Evolutionary conservation across 2,113 vertebrate species (phyloP), one percentile per base, ranked within the genome.

Genomic region (Charina bottae): DNA sequence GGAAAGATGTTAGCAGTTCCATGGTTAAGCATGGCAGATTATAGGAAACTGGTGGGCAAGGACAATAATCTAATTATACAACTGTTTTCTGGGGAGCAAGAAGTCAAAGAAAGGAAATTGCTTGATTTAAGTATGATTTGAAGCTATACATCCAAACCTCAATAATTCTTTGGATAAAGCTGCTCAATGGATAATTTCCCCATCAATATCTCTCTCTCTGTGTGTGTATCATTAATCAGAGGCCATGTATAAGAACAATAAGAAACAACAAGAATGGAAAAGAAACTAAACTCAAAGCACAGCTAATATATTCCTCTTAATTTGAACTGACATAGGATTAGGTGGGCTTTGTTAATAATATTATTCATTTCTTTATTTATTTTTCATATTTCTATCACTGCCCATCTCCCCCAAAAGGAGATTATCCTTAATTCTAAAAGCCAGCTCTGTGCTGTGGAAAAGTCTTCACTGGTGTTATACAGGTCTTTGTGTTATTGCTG

Each of bases 391-490:
- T n/a, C n/a, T n/a, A n/a, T n/a, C n/a, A n/a, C n/a, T n/a, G n/a
- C n/a, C n/a, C n/a, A n/a, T n/a, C n/a, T n/a, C n/a, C n/a, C n/a
- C n/a, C n/a, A n/a, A n/a, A n/a, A n/a, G n/a, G n/a, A n/a, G n/a
- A n/a, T n/a, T n/a, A 60, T 83, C 68, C 85, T 83, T 88, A 78
- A 90, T 87, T 60, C 89, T 83, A 72, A 83, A 85, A 90, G 54
- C 1, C 23, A 90, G 55, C 17, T 12, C 37, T 90, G 17, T 88
- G 64, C 21, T 15, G 21, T 53, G 68, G 85, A 87, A 83, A 56
- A 37, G 64, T 84, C 78, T 26, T 62, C 15, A 23, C n/a, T 88
- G 15, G 15, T 37, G 26, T 93, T 83, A 56, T 42, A 88, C 87
- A 62, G 46, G 64, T 46, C 8, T 87, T 93, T 90, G 64, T 88